Evolutionary conservation across 2,113 vertebrate genomes (phyloP).

Genomic region (Epinephelus cyanopodus): DNA sequence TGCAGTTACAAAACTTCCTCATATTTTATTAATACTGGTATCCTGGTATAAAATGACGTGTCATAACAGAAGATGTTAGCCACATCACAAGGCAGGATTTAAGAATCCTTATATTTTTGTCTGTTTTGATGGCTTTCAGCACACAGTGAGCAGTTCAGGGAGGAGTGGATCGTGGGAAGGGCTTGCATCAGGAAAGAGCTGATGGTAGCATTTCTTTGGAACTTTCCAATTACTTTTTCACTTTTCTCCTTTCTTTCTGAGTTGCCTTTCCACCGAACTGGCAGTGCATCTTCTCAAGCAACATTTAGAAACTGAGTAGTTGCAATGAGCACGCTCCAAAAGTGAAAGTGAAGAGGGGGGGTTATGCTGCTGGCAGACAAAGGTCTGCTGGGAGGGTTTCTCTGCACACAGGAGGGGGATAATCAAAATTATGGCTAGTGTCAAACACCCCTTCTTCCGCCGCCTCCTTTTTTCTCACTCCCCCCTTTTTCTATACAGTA

Average conservation of each 20-base stretch:
- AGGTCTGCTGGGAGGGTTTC: conserved; percentile 20
- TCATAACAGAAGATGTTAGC: not conserved
- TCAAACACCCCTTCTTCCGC: not conserved
- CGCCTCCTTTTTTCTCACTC: not conserved
- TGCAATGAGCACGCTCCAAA: not conserved
- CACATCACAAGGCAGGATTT: too few species aligned
- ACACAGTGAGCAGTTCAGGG: not conserved
- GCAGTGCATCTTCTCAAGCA: not conserved
- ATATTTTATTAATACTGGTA: too few species aligned
- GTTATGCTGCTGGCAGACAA: not conserved
- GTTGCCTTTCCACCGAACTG: not conserved
- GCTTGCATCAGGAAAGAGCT: not conserved
- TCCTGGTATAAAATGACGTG: too few species aligned
- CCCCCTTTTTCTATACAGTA: conserved; percentile 34
- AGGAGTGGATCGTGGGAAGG: not conserved
- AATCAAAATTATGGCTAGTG: conserved; percentile 44
- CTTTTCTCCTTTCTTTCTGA: not conserved
- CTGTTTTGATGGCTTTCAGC: not conserved
- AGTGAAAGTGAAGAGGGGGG: not conserved
- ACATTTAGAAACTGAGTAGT: too few species aligned
- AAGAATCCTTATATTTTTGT: not conserved
- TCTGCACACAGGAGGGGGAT: conserved; percentile 27
- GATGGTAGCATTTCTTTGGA: not conserved
- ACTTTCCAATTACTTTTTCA: not conserved
- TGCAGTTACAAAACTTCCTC: too few species aligned